Base-by-base conservation (phyloP, 2,113 vertebrate genomes). In the Eupsittula cactorum region DNA sequence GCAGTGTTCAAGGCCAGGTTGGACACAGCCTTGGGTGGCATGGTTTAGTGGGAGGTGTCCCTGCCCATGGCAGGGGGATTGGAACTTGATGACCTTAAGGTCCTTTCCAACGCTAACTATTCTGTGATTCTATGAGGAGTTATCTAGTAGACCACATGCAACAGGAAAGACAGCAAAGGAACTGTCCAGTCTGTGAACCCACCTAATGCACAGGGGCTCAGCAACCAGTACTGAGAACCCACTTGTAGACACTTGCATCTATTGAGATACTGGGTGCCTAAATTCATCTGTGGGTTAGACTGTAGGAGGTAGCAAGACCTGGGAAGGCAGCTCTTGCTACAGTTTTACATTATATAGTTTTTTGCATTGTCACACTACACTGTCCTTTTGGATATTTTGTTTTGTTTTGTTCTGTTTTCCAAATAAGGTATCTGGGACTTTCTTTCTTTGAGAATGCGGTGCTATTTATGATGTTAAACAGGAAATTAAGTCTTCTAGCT, bases 401-500 rank as follows among this genome's bases (percentile, higher is more conserved):
- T 44, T n/a, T 8, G 25, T 62, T 21, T 35, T 74, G 39, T 42
- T 63, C 35, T 65, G 69, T 90, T 71, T 62, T 90, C 83, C 70
- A 78, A 60, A 90, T 88, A 86, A 93, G 57, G 73, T 57, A 62
- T 47, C 24, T 90, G 50, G 35, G 70, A 71, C 21, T 91, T 95
- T 93, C 42, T 89, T 92, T 57, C 90, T 91, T 68, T 90, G 79
- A 78, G 39, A 88, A 70, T 11, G 65, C 35, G 23, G 9, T 33
- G 69, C 31, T 84, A 31, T 41, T 88, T 57, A 88, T 55, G 44
- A 41, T 76, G 87, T 82, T 44, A 91, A 86, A 80, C 76, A 90
- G 95, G 93, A 97, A 93, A 95, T 81, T 80, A 86, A 59, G 19
- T 57, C 64, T 71, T 83, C 35, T 60, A 80, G 28, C 69, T 73